phyloP scores from a whole-genome alignment of 2,888 invertebrate species.

The Liodrosophila aerea region DNA sequence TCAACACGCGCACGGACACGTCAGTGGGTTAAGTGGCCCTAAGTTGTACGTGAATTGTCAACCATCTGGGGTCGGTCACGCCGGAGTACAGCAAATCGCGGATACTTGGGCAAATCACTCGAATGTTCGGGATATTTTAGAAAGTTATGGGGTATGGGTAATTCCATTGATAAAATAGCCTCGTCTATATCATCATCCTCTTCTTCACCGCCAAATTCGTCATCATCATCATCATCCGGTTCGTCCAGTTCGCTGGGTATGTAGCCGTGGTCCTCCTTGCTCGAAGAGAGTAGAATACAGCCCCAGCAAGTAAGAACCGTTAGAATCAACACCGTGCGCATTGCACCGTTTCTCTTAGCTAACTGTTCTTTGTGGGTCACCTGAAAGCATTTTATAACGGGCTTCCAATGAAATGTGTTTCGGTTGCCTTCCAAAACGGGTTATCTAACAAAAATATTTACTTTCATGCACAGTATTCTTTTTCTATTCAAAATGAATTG shows the following conservation, averaged over 20 bases:
- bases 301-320: constrained; percentile 10
- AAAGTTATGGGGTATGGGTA: constrained; percentile 16
- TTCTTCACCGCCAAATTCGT: constrained; percentile 5
- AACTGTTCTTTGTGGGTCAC: constrained; percentile 12
- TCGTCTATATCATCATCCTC: constrained; percentile 9
- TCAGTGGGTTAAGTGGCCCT: constrained; percentile 2
- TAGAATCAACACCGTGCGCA: constrained; percentile 18
- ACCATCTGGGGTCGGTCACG: not conserved
- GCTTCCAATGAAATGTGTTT: not conserved
- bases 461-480: too few species aligned
- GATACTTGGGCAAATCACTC: constrained; percentile 12
- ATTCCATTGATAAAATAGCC: not conserved
- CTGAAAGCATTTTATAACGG: not conserved
- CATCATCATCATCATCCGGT: not conserved
- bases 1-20: constrained; percentile 23
- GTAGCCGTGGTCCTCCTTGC: not conserved
- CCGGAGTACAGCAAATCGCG: constrained; percentile 49
- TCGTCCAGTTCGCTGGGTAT: not conserved
- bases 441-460: not conserved
- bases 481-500: too few species aligned
- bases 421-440: constrained; percentile 12
- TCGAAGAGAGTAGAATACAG: not conserved
- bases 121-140: constrained; percentile 21
- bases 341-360: constrained; percentile 11
- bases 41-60: not conserved